Evolutionary conservation across 2,888 invertebrate genomes (phyloP).

Genomic region (Ormia ochracea): DNA sequence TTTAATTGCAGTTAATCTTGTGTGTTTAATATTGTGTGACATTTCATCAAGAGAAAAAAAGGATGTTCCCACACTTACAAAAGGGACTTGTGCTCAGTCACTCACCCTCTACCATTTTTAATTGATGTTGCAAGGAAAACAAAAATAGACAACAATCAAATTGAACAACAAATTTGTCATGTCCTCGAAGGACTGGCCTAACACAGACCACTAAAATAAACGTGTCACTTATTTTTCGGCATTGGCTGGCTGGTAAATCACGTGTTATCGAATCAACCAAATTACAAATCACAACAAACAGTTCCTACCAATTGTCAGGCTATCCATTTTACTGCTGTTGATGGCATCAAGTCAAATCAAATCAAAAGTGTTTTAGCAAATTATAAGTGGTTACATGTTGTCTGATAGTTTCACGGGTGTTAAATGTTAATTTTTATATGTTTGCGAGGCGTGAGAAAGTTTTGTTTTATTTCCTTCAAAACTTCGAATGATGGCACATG

Average conservation of each 20-base stretch:
- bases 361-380: slow-evolving; percentile 45
- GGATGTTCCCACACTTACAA: slow-evolving; percentile 53
- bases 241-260: slow-evolving; percentile 51
- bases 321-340: slow-evolving; percentile 30
- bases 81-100: background rate
- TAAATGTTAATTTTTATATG: slow-evolving; percentile 60
- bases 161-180: slow-evolving; percentile 55
- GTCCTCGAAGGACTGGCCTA: slow-evolving; percentile 30
- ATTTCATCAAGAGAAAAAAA: slow-evolving; percentile 67
- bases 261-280: slow-evolving; percentile 59
- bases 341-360: slow-evolving; percentile 55
- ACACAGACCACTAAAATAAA: slow-evolving; percentile 23
- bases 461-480: slow-evolving; percentile 27
- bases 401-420: slow-evolving; percentile 64
- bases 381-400: slow-evolving; percentile 63
- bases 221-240: background rate
- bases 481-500: slow-evolving; percentile 31
- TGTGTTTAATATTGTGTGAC: slow-evolving; percentile 70
- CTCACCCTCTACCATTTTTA: slow-evolving; percentile 37
- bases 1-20: slow-evolving; percentile 72
- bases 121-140: slow-evolving; percentile 6
- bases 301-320: slow-evolving; percentile 6
- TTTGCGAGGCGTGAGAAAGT: slow-evolving; percentile 63
- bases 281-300: slow-evolving; percentile 55
- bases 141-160: slow-evolving; percentile 53